phyloP scores from a whole-genome alignment of 2,888 invertebrate genomes.

The Sinopyrophorus schimmeli region DNA sequence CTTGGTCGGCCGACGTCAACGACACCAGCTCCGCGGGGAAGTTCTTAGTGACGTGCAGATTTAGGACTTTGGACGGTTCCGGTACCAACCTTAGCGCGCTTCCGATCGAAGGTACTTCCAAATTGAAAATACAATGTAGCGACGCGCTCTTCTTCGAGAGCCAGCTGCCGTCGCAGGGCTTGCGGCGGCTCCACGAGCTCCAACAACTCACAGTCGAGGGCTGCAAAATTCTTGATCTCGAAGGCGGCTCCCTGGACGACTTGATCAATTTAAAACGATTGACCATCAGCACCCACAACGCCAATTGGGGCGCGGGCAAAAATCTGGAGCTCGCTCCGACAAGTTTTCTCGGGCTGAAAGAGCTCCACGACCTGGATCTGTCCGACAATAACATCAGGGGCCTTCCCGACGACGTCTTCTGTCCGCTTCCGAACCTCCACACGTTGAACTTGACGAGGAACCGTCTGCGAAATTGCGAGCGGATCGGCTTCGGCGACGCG shows the following conservation, averaged over 20 bases:
- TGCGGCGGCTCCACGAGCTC: constrained; percentile 72
- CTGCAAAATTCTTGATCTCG: constrained; percentile 79
- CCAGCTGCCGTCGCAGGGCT: constrained; percentile 70
- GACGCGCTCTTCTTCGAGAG: constrained; percentile 79
- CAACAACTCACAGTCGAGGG: constrained; percentile 75
- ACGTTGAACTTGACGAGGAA: constrained; percentile 84
- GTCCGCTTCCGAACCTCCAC: constrained; percentile 77
- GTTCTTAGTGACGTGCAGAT: constrained; percentile 64
- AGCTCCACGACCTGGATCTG: constrained; percentile 78
- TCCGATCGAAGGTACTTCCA: constrained; percentile 72
- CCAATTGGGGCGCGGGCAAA: constrained; percentile 75
- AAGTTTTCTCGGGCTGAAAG: constrained; percentile 76
- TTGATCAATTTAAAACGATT: constrained; percentile 77
- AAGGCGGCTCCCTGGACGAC: constrained; percentile 78
- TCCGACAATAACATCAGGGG: constrained; percentile 82
- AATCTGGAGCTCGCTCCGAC: constrained; percentile 73
- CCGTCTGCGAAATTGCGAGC: constrained; percentile 75
- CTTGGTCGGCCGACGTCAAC: constrained; percentile 56
- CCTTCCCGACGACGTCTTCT: constrained; percentile 78
- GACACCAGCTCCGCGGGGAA: constrained; percentile 58
- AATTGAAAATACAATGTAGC: constrained; percentile 76
- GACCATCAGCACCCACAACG: constrained; percentile 77
- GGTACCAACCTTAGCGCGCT: constrained; percentile 68
- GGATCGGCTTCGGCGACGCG: constrained; percentile 67
- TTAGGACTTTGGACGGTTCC: constrained; percentile 71